These are phyloP conservation scores for Onychomys arenicola DNA, from an alignment of 2,797 vertebrate species.

Conservation along the genomic window DNA sequence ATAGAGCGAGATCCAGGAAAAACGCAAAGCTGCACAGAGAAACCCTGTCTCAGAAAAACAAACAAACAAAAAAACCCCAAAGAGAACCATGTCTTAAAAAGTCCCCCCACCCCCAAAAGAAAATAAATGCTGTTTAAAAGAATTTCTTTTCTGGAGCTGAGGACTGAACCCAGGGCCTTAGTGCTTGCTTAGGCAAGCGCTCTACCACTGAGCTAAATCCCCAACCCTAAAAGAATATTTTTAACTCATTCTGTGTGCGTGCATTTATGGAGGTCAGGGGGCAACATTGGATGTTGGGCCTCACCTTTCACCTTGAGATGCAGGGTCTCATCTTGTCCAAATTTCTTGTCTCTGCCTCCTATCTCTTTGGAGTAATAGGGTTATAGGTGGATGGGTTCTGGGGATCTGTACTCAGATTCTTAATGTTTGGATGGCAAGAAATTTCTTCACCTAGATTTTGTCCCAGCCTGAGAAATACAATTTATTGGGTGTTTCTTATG, in stretches of 20 bases:
- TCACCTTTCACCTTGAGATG: neutral
- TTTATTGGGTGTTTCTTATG: conserved; percentile 6
- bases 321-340: neutral
- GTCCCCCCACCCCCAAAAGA: no score
- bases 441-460: neutral
- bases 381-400: neutral
- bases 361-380: neutral
- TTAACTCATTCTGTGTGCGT: neutral
- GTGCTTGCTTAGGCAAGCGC: no score
- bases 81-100: no score
- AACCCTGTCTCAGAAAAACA: no score
- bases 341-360: neutral
- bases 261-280: neutral
- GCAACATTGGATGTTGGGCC: neutral
- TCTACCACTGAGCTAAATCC: no score
- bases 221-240: neutral
- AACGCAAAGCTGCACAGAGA: no score
- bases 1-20: no score
- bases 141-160: no score
- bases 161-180: no score
- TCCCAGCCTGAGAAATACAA: neutral
- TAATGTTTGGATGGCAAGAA: neutral
- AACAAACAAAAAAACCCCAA: no score
- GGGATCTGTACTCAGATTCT: neutral
- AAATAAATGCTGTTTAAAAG: neutral